These are phyloP conservation scores for Phoenicopterus ruber DNA, from an alignment of 2,113 vertebrate genomes.

Conservation along the genomic window DNA sequence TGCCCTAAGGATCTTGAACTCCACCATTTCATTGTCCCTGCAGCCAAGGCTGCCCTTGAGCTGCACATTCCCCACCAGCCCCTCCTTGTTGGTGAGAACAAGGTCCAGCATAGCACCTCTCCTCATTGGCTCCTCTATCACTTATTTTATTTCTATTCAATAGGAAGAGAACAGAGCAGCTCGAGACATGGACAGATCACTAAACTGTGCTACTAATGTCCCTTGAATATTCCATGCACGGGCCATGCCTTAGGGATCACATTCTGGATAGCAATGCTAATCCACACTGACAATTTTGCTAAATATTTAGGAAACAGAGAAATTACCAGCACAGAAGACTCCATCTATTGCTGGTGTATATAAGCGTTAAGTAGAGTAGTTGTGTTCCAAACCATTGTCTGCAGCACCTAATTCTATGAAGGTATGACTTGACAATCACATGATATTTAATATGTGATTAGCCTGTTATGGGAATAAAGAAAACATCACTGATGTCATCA, in stretches of 20 bases:
- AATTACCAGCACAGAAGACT: neutral
- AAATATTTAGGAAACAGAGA: neutral
- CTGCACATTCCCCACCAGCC: too few species aligned
- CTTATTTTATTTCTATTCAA: neutral
- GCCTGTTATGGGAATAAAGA: neutral
- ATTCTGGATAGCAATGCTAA: neutral
- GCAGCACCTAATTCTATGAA: neutral
- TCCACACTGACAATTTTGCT: neutral
- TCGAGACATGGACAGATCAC: neutral
- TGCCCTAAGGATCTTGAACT: too few species aligned
- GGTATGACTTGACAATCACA: neutral
- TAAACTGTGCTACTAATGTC: neutral
- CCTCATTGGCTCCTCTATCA: too few species aligned
- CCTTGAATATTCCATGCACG: neutral
- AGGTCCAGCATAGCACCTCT: too few species aligned
- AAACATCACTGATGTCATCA: neutral
- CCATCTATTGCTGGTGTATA: neutral
- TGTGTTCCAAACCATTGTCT: neutral
- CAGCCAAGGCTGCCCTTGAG: too few species aligned
- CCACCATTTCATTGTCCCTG: too few species aligned
- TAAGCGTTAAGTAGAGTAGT: neutral
- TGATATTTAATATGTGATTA: neutral
- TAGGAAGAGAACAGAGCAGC: neutral
- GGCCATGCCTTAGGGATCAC: neutral
- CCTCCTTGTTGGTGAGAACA: too few species aligned